phyloP scores from a whole-genome alignment of 2,113 vertebrate genomes.

The Podocnemis expansa region DNA sequence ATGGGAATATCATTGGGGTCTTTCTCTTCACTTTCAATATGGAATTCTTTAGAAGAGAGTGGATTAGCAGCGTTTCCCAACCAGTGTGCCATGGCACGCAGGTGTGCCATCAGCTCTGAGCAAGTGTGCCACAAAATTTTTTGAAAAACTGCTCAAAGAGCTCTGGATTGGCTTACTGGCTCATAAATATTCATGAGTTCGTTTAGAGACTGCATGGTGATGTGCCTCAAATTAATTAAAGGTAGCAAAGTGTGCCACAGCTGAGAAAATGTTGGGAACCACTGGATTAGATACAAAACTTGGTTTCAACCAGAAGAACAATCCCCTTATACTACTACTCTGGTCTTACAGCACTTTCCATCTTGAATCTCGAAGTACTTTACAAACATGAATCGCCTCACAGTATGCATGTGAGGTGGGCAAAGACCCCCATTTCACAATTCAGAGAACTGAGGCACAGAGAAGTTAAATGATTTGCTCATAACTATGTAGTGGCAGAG shows the following conservation, averaged over 20 bases:
- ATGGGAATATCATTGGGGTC: not conserved
- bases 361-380: not conserved
- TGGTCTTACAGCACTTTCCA: not conserved
- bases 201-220: too few relatives aligned
- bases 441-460: not conserved
- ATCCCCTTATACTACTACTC: slow-evolving; percentile 21
- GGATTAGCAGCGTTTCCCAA: too few relatives aligned
- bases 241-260: too few relatives aligned
- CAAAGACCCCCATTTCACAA: not conserved
- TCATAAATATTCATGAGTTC: too few relatives aligned
- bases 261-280: too few relatives aligned
- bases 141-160: too few relatives aligned
- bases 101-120: too few relatives aligned
- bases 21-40: not conserved
- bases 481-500: not conserved
- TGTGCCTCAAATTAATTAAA: too few relatives aligned
- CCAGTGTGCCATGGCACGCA: too few relatives aligned
- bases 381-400: not conserved
- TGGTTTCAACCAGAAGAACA: not conserved
- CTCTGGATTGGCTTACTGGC: too few relatives aligned
- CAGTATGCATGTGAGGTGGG: not conserved
- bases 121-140: too few relatives aligned
- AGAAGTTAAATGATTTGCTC: not conserved
- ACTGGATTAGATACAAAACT: not conserved
- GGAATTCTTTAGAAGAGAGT: not conserved